Evolutionary conservation across 2,888 invertebrate genomes (phyloP).

Genomic region (Drosophila macrothrix): DNA sequence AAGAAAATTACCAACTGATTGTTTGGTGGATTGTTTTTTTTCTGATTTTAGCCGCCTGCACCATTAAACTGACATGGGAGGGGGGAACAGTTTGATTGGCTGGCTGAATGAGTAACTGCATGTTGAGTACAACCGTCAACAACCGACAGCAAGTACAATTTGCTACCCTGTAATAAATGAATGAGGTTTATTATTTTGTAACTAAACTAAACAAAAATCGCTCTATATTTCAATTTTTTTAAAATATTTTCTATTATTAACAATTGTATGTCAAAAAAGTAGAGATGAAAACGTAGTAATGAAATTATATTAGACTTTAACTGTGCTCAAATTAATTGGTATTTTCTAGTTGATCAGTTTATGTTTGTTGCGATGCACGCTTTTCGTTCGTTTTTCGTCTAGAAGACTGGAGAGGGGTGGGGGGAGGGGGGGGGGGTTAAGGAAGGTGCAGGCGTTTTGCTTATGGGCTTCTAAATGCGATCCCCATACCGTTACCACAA

Average conservation of each 20-base stretch:
- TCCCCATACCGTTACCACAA: conserved; percentile 3
- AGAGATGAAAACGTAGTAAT: background rate
- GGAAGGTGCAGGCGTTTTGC: conserved; percentile 21
- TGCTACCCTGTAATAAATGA: conserved; percentile 27
- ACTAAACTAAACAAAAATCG: background rate
- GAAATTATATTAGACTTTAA: background rate
- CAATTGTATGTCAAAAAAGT: background rate
- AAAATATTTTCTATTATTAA: background rate
- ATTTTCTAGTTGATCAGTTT: background rate
- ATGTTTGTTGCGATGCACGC: background rate
- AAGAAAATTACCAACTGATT: conserved; percentile 65
- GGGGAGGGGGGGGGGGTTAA: background rate
- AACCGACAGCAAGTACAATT: conserved; percentile 30
- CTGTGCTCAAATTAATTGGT: background rate
- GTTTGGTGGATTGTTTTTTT: conserved; percentile 56
- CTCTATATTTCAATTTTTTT: no score
- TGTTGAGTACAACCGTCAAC: conserved; percentile 28
- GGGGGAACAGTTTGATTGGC: conserved; percentile 11
- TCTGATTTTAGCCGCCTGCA: conserved; percentile 25
- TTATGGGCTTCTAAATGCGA: conserved; percentile 24
- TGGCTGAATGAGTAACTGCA: conserved; percentile 26
- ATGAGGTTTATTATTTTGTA: background rate
- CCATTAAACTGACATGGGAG: conserved; percentile 53
- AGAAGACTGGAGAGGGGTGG: conserved; percentile 18
- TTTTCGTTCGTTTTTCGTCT: conserved; percentile 27